A percentile compares a stretch with the other conserved stretches of the same genome.
phyloP scores from a whole-genome alignment of 2,797 vertebrate species.

The Gallinago stenura region DNA sequence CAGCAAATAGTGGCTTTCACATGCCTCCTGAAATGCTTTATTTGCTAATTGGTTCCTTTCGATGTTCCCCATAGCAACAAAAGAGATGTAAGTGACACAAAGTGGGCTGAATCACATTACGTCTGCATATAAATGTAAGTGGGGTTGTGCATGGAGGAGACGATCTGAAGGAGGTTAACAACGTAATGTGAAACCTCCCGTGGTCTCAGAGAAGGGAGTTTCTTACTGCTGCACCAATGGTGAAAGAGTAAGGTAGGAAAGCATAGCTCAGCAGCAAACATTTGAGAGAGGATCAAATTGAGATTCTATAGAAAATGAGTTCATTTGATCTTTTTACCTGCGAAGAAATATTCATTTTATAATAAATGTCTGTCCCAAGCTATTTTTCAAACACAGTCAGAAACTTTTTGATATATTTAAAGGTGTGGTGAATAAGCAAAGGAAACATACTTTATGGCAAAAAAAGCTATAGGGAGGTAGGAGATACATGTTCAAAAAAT shows the following conservation, averaged over 20 bases:
- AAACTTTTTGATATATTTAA: background rate
- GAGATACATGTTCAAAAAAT: background rate
- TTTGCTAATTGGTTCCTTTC: constrained; percentile 58
- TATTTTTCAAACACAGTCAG: background rate
- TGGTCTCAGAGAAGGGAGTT: background rate
- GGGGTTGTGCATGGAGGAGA: background rate
- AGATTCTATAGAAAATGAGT: background rate
- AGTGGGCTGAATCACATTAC: constrained; percentile 41
- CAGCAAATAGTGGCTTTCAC: background rate
- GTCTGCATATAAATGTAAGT: constrained; percentile 28
- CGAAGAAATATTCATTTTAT: background rate
- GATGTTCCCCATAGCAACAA: constrained; percentile 51
- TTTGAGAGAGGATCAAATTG: background rate
- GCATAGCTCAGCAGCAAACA: background rate
- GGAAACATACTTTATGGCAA: background rate
- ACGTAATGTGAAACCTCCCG: constrained; percentile 15
- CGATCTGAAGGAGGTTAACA: constrained; percentile 33
- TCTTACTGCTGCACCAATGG: background rate
- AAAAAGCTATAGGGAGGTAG: background rate
- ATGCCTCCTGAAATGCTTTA: constrained; percentile 17
- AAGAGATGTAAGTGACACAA: constrained; percentile 33
- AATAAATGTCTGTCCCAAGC: background rate
- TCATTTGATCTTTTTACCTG: background rate
- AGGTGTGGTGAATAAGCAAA: background rate
- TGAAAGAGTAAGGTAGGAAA: background rate